Conservation (phyloP, 2,888 invertebrate genomes). For the Dendrolimus houi region DNA sequence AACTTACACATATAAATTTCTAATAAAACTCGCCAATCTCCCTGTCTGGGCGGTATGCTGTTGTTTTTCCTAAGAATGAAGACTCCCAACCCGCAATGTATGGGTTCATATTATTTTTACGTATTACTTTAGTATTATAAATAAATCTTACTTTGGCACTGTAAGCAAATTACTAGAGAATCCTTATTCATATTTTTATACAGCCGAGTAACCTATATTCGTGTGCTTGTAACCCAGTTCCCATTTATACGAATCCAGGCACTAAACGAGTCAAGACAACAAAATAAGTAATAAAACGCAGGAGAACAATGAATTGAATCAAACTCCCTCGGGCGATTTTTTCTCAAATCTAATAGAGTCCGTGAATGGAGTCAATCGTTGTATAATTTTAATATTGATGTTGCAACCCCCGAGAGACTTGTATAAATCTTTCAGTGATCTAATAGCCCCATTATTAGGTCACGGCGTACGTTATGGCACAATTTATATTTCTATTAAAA, state of each 20-base stretch:
- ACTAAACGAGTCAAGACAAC: slow-evolving; percentile 9
- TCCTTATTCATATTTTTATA: no score
- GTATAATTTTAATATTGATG: slow-evolving; percentile 66
- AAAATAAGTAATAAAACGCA: slow-evolving; percentile 39
- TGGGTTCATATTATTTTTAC: no score
- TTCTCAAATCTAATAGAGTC: slow-evolving; percentile 51
- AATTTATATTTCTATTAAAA: neutral
- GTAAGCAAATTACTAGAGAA: no score
- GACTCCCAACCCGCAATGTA: no score
- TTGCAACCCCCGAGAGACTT: slow-evolving; percentile 35
- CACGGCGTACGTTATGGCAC: slow-evolving; percentile 18
- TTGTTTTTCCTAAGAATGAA: no score
- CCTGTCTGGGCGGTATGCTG: no score
- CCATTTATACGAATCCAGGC: neutral
- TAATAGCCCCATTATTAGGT: slow-evolving; percentile 34
- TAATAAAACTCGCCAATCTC: no score
- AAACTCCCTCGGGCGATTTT: slow-evolving; percentile 55
- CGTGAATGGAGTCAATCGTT: slow-evolving; percentile 35
- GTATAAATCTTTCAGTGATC: slow-evolving; percentile 37
- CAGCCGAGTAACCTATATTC: no score
- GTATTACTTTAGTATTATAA: no score
- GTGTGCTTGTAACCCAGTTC: no score
- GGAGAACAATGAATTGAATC: slow-evolving; percentile 52
- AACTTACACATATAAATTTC: no score
- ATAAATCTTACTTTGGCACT: no score